Conservation (phyloP, 2,113 vertebrate species). For the Mesoclemmys tuberculata region DNA sequence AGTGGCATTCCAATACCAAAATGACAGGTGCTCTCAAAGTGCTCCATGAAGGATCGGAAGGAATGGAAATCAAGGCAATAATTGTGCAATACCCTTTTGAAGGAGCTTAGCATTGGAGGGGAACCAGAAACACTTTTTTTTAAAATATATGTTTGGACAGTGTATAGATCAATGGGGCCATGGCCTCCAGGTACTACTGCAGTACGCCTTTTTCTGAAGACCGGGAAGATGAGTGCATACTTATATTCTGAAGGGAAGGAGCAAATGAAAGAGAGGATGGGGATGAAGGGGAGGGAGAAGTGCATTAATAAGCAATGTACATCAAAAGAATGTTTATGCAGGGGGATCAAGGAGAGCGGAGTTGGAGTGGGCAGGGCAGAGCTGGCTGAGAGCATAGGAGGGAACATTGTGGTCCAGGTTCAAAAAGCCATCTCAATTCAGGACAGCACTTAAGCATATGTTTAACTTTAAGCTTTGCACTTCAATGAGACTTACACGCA, state of each 20-base stretch:
- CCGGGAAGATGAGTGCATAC: background rate
- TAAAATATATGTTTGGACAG: background rate
- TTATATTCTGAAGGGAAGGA: background rate
- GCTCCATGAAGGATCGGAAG: background rate
- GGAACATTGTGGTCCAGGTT: background rate
- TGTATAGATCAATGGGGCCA: background rate
- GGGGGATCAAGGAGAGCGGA: background rate
- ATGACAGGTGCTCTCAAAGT: background rate
- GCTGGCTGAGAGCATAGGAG: background rate
- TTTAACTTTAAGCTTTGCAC: background rate
- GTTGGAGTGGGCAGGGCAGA: background rate
- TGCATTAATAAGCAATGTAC: background rate
- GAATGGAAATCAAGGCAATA: fast-evolving
- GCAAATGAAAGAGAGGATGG: background rate
- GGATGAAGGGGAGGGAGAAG: background rate
- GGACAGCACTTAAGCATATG: background rate
- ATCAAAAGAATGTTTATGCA: background rate
- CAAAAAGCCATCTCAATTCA: background rate
- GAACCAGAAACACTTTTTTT: background rate
- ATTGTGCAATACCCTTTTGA: background rate
- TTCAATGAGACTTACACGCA: background rate
- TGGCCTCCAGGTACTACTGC: background rate
- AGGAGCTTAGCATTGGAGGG: background rate
- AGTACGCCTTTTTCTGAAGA: background rate
- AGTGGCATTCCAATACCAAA: background rate